Percentiles rank a stretch among this genome's conserved stretches.
phyloP scores from a whole-genome alignment of 2,888 invertebrate species.

The Pogonocherus hispidulus region DNA sequence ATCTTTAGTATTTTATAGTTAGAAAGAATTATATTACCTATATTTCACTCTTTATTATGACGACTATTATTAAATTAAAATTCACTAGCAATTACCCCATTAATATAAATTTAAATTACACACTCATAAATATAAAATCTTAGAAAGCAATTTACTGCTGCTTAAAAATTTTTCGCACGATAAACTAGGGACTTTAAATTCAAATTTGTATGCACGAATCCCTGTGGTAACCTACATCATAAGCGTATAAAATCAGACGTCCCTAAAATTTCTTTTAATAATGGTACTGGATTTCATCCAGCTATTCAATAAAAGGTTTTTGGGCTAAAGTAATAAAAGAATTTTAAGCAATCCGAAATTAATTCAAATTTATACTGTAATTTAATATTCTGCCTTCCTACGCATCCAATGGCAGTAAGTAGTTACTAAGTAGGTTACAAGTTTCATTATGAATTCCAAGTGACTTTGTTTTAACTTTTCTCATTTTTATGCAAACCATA shows the following conservation, averaged over 20 bases:
- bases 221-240: neutral
- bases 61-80: too few relatives aligned
- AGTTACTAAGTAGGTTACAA: slow-evolving; percentile 50
- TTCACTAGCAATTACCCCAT: neutral
- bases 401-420: slow-evolving; percentile 51
- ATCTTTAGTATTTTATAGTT: too few relatives aligned
- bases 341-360: slow-evolving; percentile 49
- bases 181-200: slow-evolving; percentile 6
- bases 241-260: slow-evolving; percentile 19
- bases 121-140: neutral
- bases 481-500: slow-evolving; percentile 49
- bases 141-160: neutral
- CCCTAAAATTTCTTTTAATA: slow-evolving; percentile 5
- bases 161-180: slow-evolving; percentile 7
- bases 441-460: slow-evolving; percentile 45
- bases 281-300: slow-evolving; percentile 20
- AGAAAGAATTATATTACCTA: too few relatives aligned
- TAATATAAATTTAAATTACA: neutral
- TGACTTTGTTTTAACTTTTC: slow-evolving; percentile 46
- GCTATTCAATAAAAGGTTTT: slow-evolving; percentile 36
- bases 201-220: neutral
- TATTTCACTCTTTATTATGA: too few relatives aligned
- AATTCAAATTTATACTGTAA: slow-evolving; percentile 54
- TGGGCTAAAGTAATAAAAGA: slow-evolving; percentile 49
- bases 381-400: slow-evolving; percentile 49